Conservation (phyloP, 2,797 vertebrate genomes). For the Coracias cyanogaster region DNA sequence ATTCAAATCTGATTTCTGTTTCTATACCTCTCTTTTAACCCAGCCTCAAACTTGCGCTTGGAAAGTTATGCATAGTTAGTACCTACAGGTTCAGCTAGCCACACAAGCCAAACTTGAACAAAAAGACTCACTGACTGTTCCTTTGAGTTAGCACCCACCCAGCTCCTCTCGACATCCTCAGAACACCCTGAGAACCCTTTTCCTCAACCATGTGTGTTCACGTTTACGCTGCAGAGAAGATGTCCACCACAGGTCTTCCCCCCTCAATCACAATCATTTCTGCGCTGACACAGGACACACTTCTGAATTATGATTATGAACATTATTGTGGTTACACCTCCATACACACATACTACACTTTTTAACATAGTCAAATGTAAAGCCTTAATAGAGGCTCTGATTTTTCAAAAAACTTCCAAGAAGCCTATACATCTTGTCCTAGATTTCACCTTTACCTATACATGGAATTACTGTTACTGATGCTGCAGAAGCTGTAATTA, state of each 20-base stretch:
- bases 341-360: background rate
- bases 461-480: background rate
- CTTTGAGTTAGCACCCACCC: background rate
- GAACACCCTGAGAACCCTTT: background rate
- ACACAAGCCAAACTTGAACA: background rate
- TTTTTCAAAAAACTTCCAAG: background rate
- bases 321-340: background rate
- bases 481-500: background rate
- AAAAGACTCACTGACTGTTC: background rate
- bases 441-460: background rate
- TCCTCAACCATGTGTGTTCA: rapidly evolving
- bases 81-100: background rate
- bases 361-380: background rate
- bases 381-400: background rate
- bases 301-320: background rate
- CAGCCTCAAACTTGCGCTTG: background rate
- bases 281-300: background rate
- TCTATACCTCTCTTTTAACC: background rate
- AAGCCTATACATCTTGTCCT: background rate
- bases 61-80: rapidly evolving
- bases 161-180: background rate
- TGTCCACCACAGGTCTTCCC: background rate
- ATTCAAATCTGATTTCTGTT: background rate
- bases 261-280: rapidly evolving
- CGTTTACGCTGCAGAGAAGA: background rate